Conservation (phyloP, 2,113 vertebrate genomes). For the Puntigrus tetrazona region DNA sequence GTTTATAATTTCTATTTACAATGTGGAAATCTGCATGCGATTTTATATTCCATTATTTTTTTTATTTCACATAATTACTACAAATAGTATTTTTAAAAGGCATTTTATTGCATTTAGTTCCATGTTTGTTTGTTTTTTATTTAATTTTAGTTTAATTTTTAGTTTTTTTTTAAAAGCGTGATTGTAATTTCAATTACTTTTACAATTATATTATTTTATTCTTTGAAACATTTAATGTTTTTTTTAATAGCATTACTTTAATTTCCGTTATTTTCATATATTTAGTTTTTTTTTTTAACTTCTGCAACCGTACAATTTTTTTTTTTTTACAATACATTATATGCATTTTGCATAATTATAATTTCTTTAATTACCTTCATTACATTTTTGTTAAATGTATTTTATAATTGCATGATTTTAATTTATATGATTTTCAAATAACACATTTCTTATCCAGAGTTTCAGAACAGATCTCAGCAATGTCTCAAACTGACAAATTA, state of each 20-base stretch:
- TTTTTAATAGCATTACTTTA: not conserved
- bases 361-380: not conserved
- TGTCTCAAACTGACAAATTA: not conserved
- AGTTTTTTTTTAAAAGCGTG: no score
- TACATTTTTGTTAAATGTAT: not conserved
- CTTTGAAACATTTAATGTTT: not conserved
- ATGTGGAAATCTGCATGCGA: not conserved
- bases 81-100: no score
- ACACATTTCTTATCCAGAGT: no score
- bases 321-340: no score
- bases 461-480: not conserved
- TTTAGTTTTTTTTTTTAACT: not conserved
- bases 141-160: no score
- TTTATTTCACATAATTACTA: not conserved
- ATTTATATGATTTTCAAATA: not conserved
- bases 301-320: no score
- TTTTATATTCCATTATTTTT: not conserved
- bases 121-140: no score
- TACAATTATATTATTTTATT: no score
- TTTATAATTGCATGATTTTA: not conserved
- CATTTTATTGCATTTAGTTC: no score
- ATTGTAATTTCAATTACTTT: no score
- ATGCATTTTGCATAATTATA: not conserved
- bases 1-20: not conserved
- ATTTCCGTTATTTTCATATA: not conserved